phyloP scores from a whole-genome alignment of 1,140 invertebrate genomes.

The Argopecten irradians region DNA sequence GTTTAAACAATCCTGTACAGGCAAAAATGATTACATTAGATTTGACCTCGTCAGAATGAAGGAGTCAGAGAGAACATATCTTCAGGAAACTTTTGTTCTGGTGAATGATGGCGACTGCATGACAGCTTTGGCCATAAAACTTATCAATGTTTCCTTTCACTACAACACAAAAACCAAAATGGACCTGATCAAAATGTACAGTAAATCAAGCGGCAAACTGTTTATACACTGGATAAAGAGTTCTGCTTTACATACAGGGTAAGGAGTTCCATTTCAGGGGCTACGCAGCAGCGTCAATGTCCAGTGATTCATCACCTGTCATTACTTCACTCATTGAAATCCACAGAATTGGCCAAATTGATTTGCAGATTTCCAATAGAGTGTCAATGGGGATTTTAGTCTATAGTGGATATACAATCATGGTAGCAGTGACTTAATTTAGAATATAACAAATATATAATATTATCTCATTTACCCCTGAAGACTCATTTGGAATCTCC shows the following conservation, averaged over 20 bases:
- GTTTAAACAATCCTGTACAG: background rate
- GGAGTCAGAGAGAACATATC: no score
- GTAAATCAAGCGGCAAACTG: background rate
- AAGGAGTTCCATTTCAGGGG: background rate
- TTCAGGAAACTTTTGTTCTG: no score
- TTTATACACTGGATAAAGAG: background rate
- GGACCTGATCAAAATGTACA: background rate
- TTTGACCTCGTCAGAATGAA: no score
- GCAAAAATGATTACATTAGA: no score
- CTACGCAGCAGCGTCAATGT: background rate
- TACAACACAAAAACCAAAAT: background rate
- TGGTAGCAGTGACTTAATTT: no score
- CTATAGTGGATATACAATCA: background rate
- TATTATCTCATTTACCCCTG: no score
- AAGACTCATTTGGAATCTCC: no score
- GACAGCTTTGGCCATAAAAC: no score
- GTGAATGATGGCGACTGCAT: no score
- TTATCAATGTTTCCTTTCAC: no score
- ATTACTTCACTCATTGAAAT: background rate
- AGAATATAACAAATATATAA: no score
- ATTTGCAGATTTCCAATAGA: background rate
- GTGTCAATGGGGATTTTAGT: background rate
- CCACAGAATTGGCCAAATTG: background rate
- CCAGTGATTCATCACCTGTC: background rate
- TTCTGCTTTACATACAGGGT: background rate